Percentiles rank a stretch among this genome's conserved stretches.
Conservation (phyloP, 92 coral and sea anemone species). For the Porites evermanni region DNA sequence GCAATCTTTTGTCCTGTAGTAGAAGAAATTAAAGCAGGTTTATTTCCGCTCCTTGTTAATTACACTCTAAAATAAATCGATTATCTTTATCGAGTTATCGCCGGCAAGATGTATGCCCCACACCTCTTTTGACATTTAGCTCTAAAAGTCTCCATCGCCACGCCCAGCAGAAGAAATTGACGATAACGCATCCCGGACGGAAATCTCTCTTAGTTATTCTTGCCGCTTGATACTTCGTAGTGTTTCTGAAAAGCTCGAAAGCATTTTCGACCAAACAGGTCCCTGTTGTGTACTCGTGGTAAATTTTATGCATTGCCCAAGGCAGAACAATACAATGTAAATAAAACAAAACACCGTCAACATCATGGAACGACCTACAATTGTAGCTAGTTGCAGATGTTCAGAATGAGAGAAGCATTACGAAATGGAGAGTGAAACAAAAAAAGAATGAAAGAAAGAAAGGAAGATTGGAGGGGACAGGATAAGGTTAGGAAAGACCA, state of each 20-base stretch:
- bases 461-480: too few species aligned
- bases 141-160: slow-evolving; percentile 4
- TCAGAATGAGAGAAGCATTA: too few species aligned
- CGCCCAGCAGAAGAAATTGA: slow-evolving; percentile 4
- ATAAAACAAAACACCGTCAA: too few species aligned
- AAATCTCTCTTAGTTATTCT: slow-evolving; percentile 10
- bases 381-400: too few species aligned
- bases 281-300: background rate
- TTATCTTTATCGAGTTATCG: slow-evolving; percentile 56
- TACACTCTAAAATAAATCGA: slow-evolving; percentile 17
- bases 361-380: too few species aligned
- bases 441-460: too few species aligned
- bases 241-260: background rate
- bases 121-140: slow-evolving; percentile 24
- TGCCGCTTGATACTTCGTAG: background rate
- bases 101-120: slow-evolving; percentile 41
- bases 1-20: background rate
- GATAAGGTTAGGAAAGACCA: too few species aligned
- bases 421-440: too few species aligned
- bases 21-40: background rate
- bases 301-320: too few species aligned
- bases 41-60: slow-evolving; percentile 31
- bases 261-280: background rate
- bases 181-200: slow-evolving; percentile 11
- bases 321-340: too few species aligned